Conservation (phyloP, 2,888 invertebrate species). For the Microplitis deprimator region DNA sequence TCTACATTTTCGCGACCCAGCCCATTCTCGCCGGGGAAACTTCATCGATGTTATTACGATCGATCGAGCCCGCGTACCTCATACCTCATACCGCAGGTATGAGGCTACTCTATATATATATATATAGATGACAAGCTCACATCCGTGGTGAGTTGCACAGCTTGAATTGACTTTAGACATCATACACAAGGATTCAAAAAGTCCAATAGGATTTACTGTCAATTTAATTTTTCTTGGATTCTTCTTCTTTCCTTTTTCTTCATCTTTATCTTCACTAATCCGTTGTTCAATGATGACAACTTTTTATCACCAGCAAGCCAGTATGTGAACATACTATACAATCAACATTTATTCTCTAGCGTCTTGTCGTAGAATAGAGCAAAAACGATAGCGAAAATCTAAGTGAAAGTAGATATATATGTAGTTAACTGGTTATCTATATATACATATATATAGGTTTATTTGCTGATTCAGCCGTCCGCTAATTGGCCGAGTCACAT, state of each 20-base stretch:
- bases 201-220: neutral
- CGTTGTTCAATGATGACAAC: neutral
- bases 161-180: neutral
- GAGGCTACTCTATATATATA: neutral
- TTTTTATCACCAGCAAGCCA: neutral
- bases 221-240: neutral
- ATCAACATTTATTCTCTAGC: neutral
- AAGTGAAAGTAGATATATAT: neutral
- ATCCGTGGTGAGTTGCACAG: neutral
- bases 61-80: conserved; percentile 46
- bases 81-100: conserved; percentile 28
- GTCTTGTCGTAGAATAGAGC: neutral
- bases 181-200: neutral
- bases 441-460: neutral
- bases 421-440: neutral
- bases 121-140: neutral
- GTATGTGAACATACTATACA: neutral
- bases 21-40: conserved; percentile 40
- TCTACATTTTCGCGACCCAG: conserved; percentile 42
- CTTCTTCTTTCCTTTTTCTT: neutral
- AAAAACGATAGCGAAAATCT: conserved; percentile 7
- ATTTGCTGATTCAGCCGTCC: neutral
- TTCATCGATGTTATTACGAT: conserved; percentile 50
- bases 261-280: neutral
- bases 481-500: neutral